These are phyloP conservation scores for Dichetophora obliterata DNA, from an alignment of 2,888 invertebrate species.

Conservation along the genomic window DNA sequence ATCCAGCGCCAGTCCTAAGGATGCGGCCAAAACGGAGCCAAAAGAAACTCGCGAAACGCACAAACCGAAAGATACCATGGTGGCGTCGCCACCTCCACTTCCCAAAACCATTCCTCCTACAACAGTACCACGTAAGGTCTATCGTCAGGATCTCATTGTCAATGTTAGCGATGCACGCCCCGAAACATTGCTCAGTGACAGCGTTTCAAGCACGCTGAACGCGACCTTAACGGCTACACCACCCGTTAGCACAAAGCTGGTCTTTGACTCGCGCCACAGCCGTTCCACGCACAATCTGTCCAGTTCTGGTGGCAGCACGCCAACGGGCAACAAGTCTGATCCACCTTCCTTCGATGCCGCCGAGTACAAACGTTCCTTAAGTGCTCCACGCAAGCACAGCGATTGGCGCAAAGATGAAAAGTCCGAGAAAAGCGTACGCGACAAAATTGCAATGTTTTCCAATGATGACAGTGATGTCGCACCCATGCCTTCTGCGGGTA, in stretches of 20 bases:
- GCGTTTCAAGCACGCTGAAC: constrained; percentile 2
- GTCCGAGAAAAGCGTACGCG: constrained; percentile 84
- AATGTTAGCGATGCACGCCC: constrained; percentile 65
- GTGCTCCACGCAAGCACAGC: constrained; percentile 63
- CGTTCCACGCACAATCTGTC: constrained; percentile 55
- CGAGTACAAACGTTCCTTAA: constrained; percentile 65
- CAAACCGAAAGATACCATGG: background rate
- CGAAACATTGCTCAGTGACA: background rate
- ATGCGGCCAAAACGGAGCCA: constrained; percentile 46
- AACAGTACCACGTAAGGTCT: constrained; percentile 67
- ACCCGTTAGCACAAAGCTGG: constrained; percentile 48
- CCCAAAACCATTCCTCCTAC: constrained; percentile 69
- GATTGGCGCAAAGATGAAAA: constrained; percentile 80
- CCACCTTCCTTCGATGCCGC: constrained; percentile 43
- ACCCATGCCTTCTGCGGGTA: constrained; percentile 41
- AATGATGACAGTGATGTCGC: constrained; percentile 65
- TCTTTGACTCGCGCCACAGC: constrained; percentile 54
- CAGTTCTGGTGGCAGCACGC: constrained; percentile 48
- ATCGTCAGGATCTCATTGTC: constrained; percentile 68
- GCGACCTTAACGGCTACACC: constrained; percentile 36
- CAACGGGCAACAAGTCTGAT: constrained; percentile 49
- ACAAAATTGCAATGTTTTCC: constrained; percentile 91
- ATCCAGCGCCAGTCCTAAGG: constrained; percentile 41
- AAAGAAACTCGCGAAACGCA: constrained; percentile 47
- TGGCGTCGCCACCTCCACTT: constrained; percentile 62